Conservation (phyloP, 1,140 invertebrate species). For the Pseudoatta argentina region DNA sequence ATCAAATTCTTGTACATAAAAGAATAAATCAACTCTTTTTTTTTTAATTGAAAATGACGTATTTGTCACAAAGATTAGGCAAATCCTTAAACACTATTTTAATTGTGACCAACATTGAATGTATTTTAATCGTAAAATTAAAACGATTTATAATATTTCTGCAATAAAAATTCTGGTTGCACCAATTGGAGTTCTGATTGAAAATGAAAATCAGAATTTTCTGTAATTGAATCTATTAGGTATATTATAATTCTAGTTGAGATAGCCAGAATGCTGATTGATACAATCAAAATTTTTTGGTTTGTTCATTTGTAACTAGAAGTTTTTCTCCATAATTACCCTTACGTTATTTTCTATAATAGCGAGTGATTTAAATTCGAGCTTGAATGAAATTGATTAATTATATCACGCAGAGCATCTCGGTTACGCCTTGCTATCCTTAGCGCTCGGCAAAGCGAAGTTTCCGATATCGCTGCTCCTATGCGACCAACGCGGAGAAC, state of each 20-base stretch:
- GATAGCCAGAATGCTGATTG: too few relatives aligned
- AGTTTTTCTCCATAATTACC: not conserved
- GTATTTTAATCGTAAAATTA: slow-evolving; percentile 8
- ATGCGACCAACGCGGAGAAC: slow-evolving; percentile 60
- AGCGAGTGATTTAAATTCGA: slow-evolving; percentile 5
- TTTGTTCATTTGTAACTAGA: too few relatives aligned
- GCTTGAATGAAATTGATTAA: slow-evolving; percentile 10
- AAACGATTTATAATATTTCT: slow-evolving; percentile 16
- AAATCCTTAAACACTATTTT: not conserved
- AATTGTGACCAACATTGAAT: not conserved
- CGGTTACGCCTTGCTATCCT: not conserved
- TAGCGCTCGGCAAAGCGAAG: not conserved
- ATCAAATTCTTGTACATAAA: slow-evolving; percentile 6
- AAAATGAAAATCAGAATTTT: too few relatives aligned
- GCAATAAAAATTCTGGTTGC: too few relatives aligned
- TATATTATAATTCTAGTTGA: too few relatives aligned
- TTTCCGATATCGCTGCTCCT: not conserved
- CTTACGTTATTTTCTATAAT: not conserved
- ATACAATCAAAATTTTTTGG: too few relatives aligned
- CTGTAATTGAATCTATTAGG: too few relatives aligned
- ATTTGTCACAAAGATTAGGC: not conserved
- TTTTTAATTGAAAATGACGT: not conserved
- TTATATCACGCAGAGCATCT: slow-evolving; percentile 26
- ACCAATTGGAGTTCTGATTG: too few relatives aligned
- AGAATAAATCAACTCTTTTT: not conserved